Percentiles rank a stretch among this genome's conserved stretches.
These are phyloP conservation scores for Semaprochilodus insignis DNA, from an alignment of 2,797 vertebrate genomes.

Conservation along the genomic window DNA sequence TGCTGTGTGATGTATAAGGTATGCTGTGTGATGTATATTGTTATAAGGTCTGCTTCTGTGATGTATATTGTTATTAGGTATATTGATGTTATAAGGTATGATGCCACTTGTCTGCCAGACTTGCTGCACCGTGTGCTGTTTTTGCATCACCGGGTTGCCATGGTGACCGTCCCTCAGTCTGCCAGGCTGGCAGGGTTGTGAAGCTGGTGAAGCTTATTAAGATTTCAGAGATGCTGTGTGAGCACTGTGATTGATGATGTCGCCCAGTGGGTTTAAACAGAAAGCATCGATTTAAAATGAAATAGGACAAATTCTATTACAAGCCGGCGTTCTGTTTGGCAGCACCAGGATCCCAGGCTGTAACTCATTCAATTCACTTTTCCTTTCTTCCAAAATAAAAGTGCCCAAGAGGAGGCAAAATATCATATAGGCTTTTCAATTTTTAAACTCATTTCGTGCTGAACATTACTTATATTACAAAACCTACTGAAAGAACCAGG, in stretches of 20 bases:
- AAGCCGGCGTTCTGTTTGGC: not conserved
- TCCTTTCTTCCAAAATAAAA: not conserved
- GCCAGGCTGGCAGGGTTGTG: not conserved
- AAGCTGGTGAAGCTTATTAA: not conserved
- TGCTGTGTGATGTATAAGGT: too few relatives aligned
- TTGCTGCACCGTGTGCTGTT: not conserved
- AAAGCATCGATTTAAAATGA: not conserved
- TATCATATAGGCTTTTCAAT: too few relatives aligned
- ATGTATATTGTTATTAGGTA: not conserved
- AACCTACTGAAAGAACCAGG: too few relatives aligned
- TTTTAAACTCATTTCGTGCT: not conserved
- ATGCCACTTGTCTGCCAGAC: not conserved
- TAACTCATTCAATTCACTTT: not conserved
- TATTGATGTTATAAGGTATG: not conserved
- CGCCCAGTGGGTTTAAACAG: not conserved
- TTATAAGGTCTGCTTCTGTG: not conserved
- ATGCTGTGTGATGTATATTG: not conserved
- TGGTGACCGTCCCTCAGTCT: not conserved
- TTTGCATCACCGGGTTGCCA: conserved; percentile 12
- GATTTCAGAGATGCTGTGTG: conserved; percentile 2
- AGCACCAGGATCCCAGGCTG: not conserved
- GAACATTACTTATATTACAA: not conserved
- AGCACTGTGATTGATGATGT: not conserved
- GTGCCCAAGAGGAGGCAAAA: too few relatives aligned
- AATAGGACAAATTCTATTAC: too few relatives aligned